Base-by-base conservation (phyloP, 2,797 vertebrate genomes). In the Eutrigla gurnardus region DNA sequence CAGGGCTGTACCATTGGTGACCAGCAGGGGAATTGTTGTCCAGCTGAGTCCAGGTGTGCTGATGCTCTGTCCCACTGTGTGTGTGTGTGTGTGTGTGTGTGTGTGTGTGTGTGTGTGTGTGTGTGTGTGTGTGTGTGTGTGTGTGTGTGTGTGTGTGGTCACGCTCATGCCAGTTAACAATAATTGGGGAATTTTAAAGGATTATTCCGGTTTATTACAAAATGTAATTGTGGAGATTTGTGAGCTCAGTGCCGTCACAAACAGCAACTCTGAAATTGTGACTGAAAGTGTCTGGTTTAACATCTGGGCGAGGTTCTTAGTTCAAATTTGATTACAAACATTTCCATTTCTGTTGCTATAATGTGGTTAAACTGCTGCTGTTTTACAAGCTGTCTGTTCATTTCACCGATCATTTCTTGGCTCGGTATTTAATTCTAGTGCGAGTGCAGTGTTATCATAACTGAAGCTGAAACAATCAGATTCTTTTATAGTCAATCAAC, bases 21-120 rank as follows among this genome's bases (percentile, higher is more conserved):
- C 86, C 88, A 88, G 88, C 87, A 83, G 87, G 89, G 86, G 84
- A 85, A 83, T 78, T 50, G 77, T 70, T 82, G 65, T 47, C 77
- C 78, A 86, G 78, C 85, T 70, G 81, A 60, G 73, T 83, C 63
- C 81, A 86, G 85, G 79, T 88, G 81, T 78, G 73, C 55, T 63
- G 71, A 75, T 55, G 70, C 77, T 82, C 47, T 50, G 14, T 66
- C 64, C 35, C 57, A 60, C 9, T 69, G 25, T 54, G 40, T 25
- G 37, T 62, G 1, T 33, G 18, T 58, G 40, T 62, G 35, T 55
- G 40, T 43, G 39, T 40, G 39, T 54, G 70, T 45, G 39, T 52
- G 61, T 49, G 33, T 65, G 40, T 50, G 58, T 15, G 33, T 50
- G 0, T 15, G 15, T 45, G 43, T 63, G n/a, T 50, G 12, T 54